phyloP scores from a whole-genome alignment of 37 sponge, comb jelly and placozoan species.

The Agelas oroides region DNA sequence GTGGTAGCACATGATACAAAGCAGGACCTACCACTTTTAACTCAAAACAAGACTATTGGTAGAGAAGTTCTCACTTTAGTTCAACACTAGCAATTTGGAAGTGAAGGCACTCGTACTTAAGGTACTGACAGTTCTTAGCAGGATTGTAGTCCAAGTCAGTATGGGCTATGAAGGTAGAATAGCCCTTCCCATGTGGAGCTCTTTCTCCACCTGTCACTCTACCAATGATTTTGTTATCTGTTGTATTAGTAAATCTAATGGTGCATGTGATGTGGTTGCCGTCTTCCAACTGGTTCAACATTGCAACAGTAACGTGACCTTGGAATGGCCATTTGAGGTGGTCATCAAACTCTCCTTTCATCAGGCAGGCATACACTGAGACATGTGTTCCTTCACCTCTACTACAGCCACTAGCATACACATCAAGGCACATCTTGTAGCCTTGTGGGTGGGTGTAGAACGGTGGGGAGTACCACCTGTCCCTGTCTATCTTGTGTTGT shows the following conservation, averaged over 20 bases:
- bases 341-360: constrained; percentile 45
- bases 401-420: constrained; percentile 25
- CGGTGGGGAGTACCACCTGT: constrained; percentile 20
- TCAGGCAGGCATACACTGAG: constrained; percentile 18
- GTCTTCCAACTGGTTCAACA: constrained; percentile 34
- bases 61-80: too few relatives aligned
- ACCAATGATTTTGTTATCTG: neutral
- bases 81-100: too few relatives aligned
- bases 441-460: constrained; percentile 41
- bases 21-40: too few relatives aligned
- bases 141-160: too few relatives aligned
- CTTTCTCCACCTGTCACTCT: constrained; percentile 30
- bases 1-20: too few relatives aligned
- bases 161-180: too few relatives aligned
- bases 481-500: too few relatives aligned
- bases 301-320: constrained; percentile 8
- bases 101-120: too few relatives aligned
- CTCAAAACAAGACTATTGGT: too few relatives aligned
- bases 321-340: constrained; percentile 34
- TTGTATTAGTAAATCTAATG: neutral
- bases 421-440: constrained; percentile 40
- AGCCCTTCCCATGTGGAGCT: neutral
- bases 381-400: constrained; percentile 13
- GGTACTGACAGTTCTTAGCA: too few relatives aligned
- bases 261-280: neutral